phyloP scores from a whole-genome alignment of 2,888 invertebrate species.

The Rhaphigaster nebulosa region DNA sequence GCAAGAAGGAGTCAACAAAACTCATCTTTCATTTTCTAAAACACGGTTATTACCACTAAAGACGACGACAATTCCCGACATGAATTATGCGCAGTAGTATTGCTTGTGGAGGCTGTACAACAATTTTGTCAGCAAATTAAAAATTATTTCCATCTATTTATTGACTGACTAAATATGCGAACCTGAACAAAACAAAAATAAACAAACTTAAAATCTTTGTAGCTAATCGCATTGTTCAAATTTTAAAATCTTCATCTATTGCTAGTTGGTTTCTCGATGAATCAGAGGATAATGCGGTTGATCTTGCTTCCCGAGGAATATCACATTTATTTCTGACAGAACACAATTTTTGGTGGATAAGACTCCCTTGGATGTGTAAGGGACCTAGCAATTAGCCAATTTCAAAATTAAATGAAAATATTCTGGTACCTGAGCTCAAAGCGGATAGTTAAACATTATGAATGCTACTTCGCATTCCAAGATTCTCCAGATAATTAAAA shows the following conservation, averaged over 20 bases:
- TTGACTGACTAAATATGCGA: conserved; percentile 64
- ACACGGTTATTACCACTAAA: not conserved
- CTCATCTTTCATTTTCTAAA: not conserved
- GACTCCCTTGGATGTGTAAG: not conserved
- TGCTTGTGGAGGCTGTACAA: not conserved
- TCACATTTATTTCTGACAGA: not conserved
- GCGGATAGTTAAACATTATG: not conserved
- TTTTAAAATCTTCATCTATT: conserved; percentile 62
- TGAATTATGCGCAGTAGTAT: not conserved
- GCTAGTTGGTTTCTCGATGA: not conserved
- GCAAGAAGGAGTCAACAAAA: not conserved
- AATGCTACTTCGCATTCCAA: not conserved
- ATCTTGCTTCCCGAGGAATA: not conserved
- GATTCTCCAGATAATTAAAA: not conserved
- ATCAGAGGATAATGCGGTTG: not conserved
- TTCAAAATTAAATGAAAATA: not conserved
- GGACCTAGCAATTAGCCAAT: not conserved
- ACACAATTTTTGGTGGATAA: not conserved
- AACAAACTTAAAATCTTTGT: conserved; percentile 65
- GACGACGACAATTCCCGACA: not conserved
- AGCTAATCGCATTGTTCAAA: conserved; percentile 67
- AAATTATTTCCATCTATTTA: not conserved
- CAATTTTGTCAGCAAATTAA: not conserved
- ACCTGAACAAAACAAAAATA: conserved; percentile 65
- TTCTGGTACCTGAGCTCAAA: not conserved